Base-by-base conservation (phyloP, 64 coral and sea anemone species). In the Porites australiensis region DNA sequence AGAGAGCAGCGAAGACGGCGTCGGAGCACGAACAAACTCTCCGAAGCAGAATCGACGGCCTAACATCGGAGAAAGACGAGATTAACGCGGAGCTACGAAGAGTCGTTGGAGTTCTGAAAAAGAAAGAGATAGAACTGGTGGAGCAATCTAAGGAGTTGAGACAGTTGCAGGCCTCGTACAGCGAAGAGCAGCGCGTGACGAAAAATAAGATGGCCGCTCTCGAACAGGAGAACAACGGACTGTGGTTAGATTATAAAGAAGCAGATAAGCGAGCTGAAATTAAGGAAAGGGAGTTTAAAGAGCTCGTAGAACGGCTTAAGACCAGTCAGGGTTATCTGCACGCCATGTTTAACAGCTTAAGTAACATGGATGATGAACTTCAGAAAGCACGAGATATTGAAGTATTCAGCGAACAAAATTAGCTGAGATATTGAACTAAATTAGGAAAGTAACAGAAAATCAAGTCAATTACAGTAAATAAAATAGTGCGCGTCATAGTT, bases 281-380 rank as follows among this genome's bases (percentile, higher is more conserved):
- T 50, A 94, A 87, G 19, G 83, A 90, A 61, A 81, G 67, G 4
- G 98, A 99, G 92, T 83, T 88, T 10, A 93, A 93, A 60, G 82
- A 86, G 6, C 86, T 93, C 52, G 84, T 68, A 60, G 98, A 91
- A 22, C 82, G 93, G 49, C 77, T 99, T 5, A 94, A 95, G 18
- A 87, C 44, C 48, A 87, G 94, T 77, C 90, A 95, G 61, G 82
- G 86, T 4, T 94, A 93, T 71, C 47, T 99, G 12, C 47, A 94
- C 23, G 77, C 77, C 10, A 64, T 96, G 76, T 99, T 96, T 62
- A 93, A 93, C 10, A 96, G 88, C 20, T 88, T 99, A 52, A 95
- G 82, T 14, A 99, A 88, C 14, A 83, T 99, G 22, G 98, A 99
- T 76, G 94, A 96, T 50, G 88, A 92, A n/a, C 67, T 99, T 79